Evolutionary conservation across 2,113 vertebrate species (phyloP).

Genomic region (Empidonax traillii): DNA sequence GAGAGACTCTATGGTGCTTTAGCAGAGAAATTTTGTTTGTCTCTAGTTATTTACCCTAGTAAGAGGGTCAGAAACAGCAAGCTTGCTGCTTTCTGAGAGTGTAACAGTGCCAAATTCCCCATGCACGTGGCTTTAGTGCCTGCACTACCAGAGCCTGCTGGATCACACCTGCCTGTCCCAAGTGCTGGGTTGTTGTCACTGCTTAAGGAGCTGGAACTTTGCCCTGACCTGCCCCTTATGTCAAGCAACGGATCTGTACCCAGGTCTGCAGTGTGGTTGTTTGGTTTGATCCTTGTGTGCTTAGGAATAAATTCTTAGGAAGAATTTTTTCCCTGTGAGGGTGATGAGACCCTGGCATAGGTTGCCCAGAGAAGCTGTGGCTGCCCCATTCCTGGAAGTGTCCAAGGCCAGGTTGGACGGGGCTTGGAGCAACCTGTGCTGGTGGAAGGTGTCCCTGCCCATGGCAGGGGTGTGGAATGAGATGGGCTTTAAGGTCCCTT

Average conservation of each 20-base stretch:
- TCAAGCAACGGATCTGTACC: background rate
- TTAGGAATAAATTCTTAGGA: background rate
- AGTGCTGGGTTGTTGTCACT: background rate
- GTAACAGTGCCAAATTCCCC: background rate
- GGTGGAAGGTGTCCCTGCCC: background rate
- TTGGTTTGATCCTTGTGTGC: background rate
- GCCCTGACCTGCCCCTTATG: fast-evolving
- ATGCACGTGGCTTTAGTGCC: background rate
- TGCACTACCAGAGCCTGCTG: background rate
- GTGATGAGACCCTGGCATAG: background rate
- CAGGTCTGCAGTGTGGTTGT: background rate
- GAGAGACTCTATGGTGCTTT: background rate
- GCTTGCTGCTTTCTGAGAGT: background rate
- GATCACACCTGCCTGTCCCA: background rate
- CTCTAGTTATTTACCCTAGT: background rate
- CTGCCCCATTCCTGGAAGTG: background rate
- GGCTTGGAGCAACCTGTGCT: background rate
- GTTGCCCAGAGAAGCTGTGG: background rate
- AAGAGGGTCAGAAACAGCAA: background rate
- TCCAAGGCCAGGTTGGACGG: background rate
- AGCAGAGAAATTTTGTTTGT: background rate
- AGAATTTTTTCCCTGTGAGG: background rate
- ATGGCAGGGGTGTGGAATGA: background rate
- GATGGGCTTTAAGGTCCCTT: background rate
- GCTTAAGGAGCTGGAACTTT: background rate